Percentiles rank a stretch among this genome's conserved stretches.
Evolutionary conservation across 1,140 invertebrate species (phyloP).

Genomic region (Thalassaphorura encarpata): DNA sequence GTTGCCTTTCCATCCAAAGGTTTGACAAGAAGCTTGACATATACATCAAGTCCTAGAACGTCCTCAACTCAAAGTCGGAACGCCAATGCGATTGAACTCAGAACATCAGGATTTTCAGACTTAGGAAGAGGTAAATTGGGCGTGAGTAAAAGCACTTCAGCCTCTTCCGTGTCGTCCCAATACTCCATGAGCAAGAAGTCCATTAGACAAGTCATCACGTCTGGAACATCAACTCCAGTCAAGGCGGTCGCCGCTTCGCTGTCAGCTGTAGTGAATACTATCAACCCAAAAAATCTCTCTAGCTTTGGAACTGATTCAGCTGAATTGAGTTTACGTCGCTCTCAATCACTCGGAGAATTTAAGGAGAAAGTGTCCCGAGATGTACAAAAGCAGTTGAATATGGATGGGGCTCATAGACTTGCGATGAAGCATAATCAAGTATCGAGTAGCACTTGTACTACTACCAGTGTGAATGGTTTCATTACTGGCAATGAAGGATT

Average conservation of each 20-base stretch:
- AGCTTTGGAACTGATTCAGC: no score
- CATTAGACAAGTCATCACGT: constrained; percentile 11
- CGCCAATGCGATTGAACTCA: not conserved
- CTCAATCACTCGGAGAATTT: not conserved
- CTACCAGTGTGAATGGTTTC: no score
- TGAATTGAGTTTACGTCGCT: no score
- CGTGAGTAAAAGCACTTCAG: constrained; percentile 10
- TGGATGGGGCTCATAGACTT: no score
- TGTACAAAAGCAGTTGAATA: no score
- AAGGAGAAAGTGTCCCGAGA: no score
- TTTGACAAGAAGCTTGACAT: not conserved
- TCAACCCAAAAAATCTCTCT: no score
- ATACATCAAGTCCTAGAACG: not conserved
- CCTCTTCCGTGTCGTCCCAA: constrained; percentile 12
- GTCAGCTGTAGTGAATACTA: no score
- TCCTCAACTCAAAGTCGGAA: not conserved
- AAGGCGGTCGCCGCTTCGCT: no score
- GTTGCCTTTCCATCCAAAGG: not conserved
- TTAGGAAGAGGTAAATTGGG: constrained; percentile 13
- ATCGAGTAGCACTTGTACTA: no score
- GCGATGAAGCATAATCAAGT: no score
- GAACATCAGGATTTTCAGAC: not conserved
- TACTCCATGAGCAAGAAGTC: constrained; percentile 25
- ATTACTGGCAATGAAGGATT: no score
- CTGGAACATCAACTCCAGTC: not conserved